Evolutionary conservation across 2,797 vertebrate genomes (phyloP), one percentile per base, ranked within the genome.

Genomic region (Schizopygopsis pylzovi): DNA sequence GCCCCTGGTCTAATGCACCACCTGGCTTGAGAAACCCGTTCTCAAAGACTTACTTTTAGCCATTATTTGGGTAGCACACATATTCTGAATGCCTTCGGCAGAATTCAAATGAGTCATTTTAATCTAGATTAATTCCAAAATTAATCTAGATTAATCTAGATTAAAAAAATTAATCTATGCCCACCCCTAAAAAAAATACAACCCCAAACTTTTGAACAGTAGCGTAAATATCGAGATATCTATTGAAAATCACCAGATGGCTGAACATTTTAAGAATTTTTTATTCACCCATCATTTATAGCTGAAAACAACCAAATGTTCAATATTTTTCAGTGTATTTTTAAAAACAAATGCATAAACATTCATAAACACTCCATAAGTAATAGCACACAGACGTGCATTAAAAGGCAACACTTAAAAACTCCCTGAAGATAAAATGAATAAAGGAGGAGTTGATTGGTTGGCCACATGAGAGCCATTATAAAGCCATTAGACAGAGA

Each of bases 401-500:
- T 73, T 87, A 81, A 86, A 79, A 85, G 37, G 20, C 49, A 15
- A 82, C 4, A 43, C 52, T 81, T 54, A 79, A 83, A 73, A 76
- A 67, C 65, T 70, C 88, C 83, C 85, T 73, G 15, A 82, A 78
- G 87, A 56, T 63, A 18, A 47, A 84, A 8, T 12, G 37, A 76
- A 82, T 85, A 65, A 81, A 65, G 56, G 39, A 61, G 63, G 75
- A 73, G 20, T 54, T 71, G 81, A 84, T 68, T 47, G 59, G 76
- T 83, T 81, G 56, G 68, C 59, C 82, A 65, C 79, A 70, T 28
- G 72, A 86, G 73, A 82, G 75, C 72, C 82, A 77, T 85, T 85
- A 86, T 25, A 79, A 81, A 84, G n/a, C 81, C 86, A 89, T 90
- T 84, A 90, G 72, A 78, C 72, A 54, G 16, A 54, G n/a, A 85